These are phyloP conservation scores for Ephialtes manifestator DNA, from an alignment of 2,888 invertebrate genomes.

Conservation along the genomic window DNA sequence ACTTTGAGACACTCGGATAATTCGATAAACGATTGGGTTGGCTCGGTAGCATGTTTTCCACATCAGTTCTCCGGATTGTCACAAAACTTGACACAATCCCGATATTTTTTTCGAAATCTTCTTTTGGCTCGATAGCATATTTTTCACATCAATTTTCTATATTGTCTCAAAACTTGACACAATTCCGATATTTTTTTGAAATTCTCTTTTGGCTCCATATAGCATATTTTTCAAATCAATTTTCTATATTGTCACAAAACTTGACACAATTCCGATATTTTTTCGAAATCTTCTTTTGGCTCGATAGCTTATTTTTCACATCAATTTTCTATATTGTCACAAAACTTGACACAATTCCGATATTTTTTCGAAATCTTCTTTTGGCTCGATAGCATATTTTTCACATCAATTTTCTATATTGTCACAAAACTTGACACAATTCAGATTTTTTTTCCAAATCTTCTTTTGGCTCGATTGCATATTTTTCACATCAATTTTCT, in stretches of 20 bases:
- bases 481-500: slow-evolving; percentile 22
- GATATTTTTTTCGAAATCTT: background rate
- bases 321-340: slow-evolving; percentile 20
- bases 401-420: slow-evolving; percentile 20
- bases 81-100: background rate
- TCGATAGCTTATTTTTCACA: slow-evolving; percentile 21
- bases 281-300: no score
- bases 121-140: slow-evolving; percentile 19
- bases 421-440: background rate
- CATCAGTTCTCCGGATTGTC: slow-evolving; percentile 24
- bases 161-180: slow-evolving; percentile 10
- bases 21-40: slow-evolving; percentile 66
- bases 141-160: slow-evolving; percentile 26
- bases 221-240: no score
- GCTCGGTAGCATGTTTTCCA: slow-evolving; percentile 28
- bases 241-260: no score
- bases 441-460: background rate
- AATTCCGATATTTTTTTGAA: background rate
- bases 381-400: slow-evolving; percentile 29
- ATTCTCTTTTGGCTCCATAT: no score
- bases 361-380: background rate
- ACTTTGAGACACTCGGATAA: slow-evolving; percentile 67
- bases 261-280: no score
- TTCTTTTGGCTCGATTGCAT: slow-evolving; percentile 14
- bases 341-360: background rate